Evolutionary conservation across 2,888 invertebrate species (phyloP), one percentile per base, ranked within the genome.

Genomic region (Alsophila aescularia): DNA sequence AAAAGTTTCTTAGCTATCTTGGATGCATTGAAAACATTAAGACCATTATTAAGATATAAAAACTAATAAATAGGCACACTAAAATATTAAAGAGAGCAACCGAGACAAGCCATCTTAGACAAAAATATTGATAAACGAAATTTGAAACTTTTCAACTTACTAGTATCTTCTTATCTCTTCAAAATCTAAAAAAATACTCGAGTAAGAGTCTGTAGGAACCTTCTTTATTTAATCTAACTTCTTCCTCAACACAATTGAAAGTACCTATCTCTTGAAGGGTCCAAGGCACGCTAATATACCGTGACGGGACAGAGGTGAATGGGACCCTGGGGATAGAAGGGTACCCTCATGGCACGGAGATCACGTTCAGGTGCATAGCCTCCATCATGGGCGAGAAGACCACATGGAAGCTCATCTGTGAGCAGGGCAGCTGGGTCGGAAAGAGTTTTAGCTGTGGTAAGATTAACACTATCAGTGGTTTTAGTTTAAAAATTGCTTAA

Each of bases 351-450:
- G 96, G 96, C 0, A 96, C 96, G 0, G 96, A 96, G 84, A 95
- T 97, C 44, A 95, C 95, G 5, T 97, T 96, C 81, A 94, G 95
- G 69, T 97, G 97, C 77, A 96, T 96, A 64, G 95, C 95, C 0
- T 95, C 95, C 61, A 95, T 95, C 36, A 95, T 96, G 90, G 96
- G 96, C 0, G 96, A 96, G 83, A 95, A 95, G 73, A 95, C 95
- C 18, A 96, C 96, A 0, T 97, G 97, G 97, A 95, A 95, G 67
- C 95, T 97, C 16, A 94, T 95, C 51, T 97, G 97, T 70, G 96
- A 96, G 75, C 95, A 96, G 69, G 97, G 97, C 0, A 94, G 93
- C 65, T 97, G 97, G 97, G 94, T 96, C 57, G 97, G 96, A 15
- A 93, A 95, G 70, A 95, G 96, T 44, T 93, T 95, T 55, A 95